Conservation (phyloP, 2,888 invertebrate species). For the Archips crataeganus region DNA sequence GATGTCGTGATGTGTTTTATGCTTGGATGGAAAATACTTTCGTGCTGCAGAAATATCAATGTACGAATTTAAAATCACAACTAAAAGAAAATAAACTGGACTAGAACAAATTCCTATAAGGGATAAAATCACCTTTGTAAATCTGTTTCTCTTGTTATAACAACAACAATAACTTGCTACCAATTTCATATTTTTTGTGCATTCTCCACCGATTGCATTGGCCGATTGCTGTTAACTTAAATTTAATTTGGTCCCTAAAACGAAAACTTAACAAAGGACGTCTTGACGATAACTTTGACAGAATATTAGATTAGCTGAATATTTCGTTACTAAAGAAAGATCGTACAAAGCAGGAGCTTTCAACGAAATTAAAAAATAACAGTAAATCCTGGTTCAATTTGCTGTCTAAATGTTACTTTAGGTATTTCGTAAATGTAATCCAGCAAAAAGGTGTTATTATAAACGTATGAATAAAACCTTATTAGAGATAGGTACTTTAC, state of each 20-base stretch:
- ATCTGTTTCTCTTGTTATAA: too few relatives aligned
- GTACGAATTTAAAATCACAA: too few relatives aligned
- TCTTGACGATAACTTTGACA: conserved; percentile 8
- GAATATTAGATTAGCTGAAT: conserved; percentile 31
- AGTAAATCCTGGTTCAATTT: conserved; percentile 28
- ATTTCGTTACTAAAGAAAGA: conserved; percentile 46
- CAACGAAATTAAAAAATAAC: conserved; percentile 46
- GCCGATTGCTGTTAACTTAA: background rate
- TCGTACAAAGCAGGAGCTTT: conserved; percentile 48
- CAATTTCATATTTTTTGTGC: too few relatives aligned
- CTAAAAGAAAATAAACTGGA: too few relatives aligned
- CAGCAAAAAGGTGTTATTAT: background rate
- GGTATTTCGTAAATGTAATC: conserved; percentile 3
- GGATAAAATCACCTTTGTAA: too few relatives aligned
- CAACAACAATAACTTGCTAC: too few relatives aligned
- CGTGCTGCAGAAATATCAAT: background rate
- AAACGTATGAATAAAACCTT: conserved; percentile 7
- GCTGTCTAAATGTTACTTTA: conserved; percentile 36
- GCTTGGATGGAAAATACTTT: background rate
- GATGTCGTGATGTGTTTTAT: conserved; percentile 5
- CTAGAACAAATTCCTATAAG: too few relatives aligned
- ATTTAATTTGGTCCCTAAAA: background rate
- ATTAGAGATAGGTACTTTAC: background rate
- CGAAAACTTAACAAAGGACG: conserved; percentile 1
- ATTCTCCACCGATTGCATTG: too few relatives aligned